phyloP scores from a whole-genome alignment of 2,797 vertebrate species.

The Mallotus villosus region DNA sequence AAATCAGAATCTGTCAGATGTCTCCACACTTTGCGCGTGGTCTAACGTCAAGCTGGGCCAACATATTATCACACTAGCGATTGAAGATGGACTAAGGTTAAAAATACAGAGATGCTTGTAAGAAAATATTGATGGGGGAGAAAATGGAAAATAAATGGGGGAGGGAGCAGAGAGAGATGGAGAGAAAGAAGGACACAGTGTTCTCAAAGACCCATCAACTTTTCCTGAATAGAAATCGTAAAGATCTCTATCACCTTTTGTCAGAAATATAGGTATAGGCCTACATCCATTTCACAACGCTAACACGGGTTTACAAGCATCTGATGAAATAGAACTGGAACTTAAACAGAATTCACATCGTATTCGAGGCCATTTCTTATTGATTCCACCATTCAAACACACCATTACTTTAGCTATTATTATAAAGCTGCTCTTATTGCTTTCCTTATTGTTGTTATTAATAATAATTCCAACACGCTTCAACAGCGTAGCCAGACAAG shows the following conservation, averaged over 20 bases:
- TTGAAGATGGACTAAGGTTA: background rate
- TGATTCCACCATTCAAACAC: conserved; percentile 31
- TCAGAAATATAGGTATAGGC: too few species aligned
- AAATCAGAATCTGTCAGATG: conserved; percentile 56
- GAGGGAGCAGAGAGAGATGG: background rate
- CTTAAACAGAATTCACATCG: conserved; percentile 19
- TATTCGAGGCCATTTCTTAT: conserved; percentile 52
- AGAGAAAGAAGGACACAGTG: background rate
- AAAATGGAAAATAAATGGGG: background rate
- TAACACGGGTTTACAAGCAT: background rate
- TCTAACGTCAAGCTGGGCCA: conserved; percentile 44
- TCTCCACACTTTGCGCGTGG: conserved; percentile 30
- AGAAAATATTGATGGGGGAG: background rate
- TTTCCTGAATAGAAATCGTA: too few species aligned
- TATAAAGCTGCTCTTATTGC: conserved; percentile 59
- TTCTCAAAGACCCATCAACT: too few species aligned
- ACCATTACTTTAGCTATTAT: conserved; percentile 46
- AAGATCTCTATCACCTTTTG: too few species aligned
- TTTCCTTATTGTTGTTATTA: conserved; percentile 68
- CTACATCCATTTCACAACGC: background rate
- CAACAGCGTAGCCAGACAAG: conserved; percentile 47
- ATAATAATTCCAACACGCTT: conserved; percentile 66
- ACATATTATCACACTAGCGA: conserved; percentile 25
- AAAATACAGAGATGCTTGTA: background rate
- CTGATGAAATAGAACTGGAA: conserved; percentile 10